Evolutionary conservation across 1,140 invertebrate species (phyloP), one percentile per base, ranked within the genome.

Genomic region (Zaprionus davidi): DNA sequence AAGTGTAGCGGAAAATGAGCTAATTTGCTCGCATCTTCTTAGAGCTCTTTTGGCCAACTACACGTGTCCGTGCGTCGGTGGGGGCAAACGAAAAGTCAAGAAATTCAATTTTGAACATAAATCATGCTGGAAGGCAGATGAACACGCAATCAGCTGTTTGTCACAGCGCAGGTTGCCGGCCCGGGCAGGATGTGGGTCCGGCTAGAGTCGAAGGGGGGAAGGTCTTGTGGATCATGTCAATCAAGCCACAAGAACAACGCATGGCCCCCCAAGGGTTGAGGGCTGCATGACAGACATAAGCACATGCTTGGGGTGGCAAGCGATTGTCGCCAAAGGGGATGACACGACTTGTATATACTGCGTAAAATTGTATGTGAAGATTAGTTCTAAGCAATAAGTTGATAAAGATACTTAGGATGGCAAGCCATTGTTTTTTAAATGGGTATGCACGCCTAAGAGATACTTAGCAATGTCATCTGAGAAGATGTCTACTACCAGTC

Each of bases 91-190:
- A 77, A 57, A 83, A 88, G 84, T 88, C 85, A 88, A 90, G 85
- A 90, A 90, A 88, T 90, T 90, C 84, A 81, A 88, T 88, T 84
- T 78, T 22, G 58, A 71, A 79, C 84, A 88, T 88, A 88, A 88
- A 88, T 88, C 84, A 88, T 88, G 78, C 71, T 63, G 65, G 57
- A 78, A 64, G 55, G 70, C 62, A 79, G 77, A 76, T 71, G 83
- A 80, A 78, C 83, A 86, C 81, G 78, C 84, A 88, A 88, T 88
- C 84, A 88, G 86, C 84, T 88, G 84, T 88, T 87, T 88, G 84
- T 88, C 83, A 81, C 75, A 72, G 31, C 12, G 22, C 71, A 56
- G 38, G 63, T 51, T 68, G 51, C 58, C 34, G 9, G 31, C 71
- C 63, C 51, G 41, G 56, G 34, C n/a, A 4, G 53, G 55, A 68